A percentile compares a stretch with the other conserved stretches of the same genome.
These are phyloP conservation scores for Haliclona indistincta DNA, from an alignment of 37 sponge, comb jelly and placozoan genomes.

Conservation along the genomic window DNA sequence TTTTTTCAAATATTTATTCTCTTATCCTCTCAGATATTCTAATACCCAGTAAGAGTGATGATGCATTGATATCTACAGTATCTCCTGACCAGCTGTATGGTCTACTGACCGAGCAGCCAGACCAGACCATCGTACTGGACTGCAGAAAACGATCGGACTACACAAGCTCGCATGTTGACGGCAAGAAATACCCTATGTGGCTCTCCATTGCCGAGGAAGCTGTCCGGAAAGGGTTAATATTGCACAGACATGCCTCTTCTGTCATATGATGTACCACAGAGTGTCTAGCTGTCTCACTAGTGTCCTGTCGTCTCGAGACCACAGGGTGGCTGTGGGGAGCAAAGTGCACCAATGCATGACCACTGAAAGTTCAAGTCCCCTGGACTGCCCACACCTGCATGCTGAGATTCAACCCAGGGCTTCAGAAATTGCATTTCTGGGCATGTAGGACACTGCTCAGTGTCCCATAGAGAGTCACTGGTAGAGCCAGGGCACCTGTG, in stretches of 20 bases:
- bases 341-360: too few species aligned
- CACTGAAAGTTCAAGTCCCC: too few species aligned
- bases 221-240: constrained; percentile 37
- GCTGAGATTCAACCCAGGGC: neutral
- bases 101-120: constrained; percentile 30
- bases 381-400: neutral
- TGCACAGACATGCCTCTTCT: neutral
- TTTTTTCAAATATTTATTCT: too few species aligned
- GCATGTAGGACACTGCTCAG: too few species aligned
- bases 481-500: too few species aligned
- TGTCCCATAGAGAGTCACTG: too few species aligned
- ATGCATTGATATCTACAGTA: neutral
- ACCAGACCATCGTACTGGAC: constrained; percentile 59
- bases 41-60: too few species aligned
- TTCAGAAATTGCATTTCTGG: neutral
- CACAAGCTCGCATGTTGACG: constrained; percentile 47
- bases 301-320: neutral
- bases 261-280: neutral
- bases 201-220: constrained; percentile 65
- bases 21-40: too few species aligned
- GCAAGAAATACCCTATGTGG: constrained; percentile 74
- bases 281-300: neutral
- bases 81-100: constrained; percentile 28
- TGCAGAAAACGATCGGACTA: constrained; percentile 52
- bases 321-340: constrained; percentile 5